These are phyloP conservation scores for Crepidodera aurea DNA, from an alignment of 2,888 invertebrate genomes.

Conservation along the genomic window DNA sequence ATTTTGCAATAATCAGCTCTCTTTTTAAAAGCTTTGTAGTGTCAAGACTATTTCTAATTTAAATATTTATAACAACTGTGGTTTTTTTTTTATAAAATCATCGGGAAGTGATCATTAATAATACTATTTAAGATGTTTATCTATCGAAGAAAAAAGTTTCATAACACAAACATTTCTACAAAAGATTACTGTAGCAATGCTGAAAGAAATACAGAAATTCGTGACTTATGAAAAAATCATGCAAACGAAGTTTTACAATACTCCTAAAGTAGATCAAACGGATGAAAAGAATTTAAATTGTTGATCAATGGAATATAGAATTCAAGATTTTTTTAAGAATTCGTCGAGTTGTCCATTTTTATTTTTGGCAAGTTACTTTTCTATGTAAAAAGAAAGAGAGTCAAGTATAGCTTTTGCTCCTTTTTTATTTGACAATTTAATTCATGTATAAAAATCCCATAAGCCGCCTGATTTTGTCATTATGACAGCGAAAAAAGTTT, in stretches of 20 bases:
- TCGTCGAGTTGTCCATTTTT: too few species aligned
- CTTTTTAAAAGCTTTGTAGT: neutral
- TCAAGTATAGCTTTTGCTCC: too few species aligned
- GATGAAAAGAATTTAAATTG: too few species aligned
- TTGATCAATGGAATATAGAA: too few species aligned
- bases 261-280: neutral
- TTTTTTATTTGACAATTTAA: too few species aligned
- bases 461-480: too few species aligned
- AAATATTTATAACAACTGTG: neutral
- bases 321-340: too few species aligned
- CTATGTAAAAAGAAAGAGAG: too few species aligned
- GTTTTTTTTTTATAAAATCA: neutral
- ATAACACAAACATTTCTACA: neutral
- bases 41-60: neutral
- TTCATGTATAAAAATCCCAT: too few species aligned
- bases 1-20: neutral
- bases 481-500: too few species aligned
- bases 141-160: neutral
- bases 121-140: neutral
- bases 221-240: neutral
- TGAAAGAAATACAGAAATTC: neutral
- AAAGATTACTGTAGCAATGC: neutral
- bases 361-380: too few species aligned
- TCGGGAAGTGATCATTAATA: slow-evolving; percentile 1
- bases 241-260: neutral